phyloP scores from a whole-genome alignment of 2,888 invertebrate species.

The Andrena camellia region DNA sequence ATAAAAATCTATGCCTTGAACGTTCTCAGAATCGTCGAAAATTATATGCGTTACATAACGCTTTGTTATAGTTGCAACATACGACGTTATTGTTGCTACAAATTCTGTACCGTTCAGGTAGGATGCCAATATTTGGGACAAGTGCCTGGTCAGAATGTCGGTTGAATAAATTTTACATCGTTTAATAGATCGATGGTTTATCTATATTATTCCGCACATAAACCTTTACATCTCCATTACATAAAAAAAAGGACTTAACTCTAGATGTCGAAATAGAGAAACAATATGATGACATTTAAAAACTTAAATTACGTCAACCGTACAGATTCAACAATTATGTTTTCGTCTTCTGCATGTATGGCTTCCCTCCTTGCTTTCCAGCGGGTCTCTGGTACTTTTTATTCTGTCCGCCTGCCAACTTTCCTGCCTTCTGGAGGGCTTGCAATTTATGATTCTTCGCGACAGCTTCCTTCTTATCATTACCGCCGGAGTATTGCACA shows the following conservation, averaged over 20 bases:
- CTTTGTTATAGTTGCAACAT: slow-evolving; percentile 3
- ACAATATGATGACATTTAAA: slow-evolving; percentile 17
- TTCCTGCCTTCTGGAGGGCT: slow-evolving; percentile 84
- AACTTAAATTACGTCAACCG: slow-evolving; percentile 22
- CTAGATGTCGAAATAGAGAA: slow-evolving; percentile 34
- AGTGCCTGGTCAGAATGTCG: neutral
- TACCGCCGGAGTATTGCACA: slow-evolving; percentile 83
- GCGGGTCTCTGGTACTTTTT: slow-evolving; percentile 56
- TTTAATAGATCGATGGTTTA: slow-evolving; percentile 39
- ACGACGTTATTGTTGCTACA: slow-evolving; percentile 21
- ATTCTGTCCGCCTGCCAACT: slow-evolving; percentile 82
- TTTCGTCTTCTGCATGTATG: slow-evolving; percentile 26
- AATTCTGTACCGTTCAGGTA: neutral
- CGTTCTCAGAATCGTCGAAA: neutral
- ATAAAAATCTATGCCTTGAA: slow-evolving; percentile 14
- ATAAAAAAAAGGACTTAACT: slow-evolving; percentile 54
- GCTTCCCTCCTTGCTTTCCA: slow-evolving; percentile 27
- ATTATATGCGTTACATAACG: neutral
- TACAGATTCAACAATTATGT: slow-evolving; percentile 44
- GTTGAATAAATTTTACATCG: slow-evolving; percentile 12
- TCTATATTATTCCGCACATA: slow-evolving; percentile 25
- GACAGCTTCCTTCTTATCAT: slow-evolving; percentile 78
- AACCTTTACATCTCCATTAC: slow-evolving; percentile 30
- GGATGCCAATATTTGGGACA: neutral
- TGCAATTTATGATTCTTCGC: slow-evolving; percentile 85